Conservation (phyloP, 2,888 invertebrate species). For the Metacarcinus magister region DNA sequence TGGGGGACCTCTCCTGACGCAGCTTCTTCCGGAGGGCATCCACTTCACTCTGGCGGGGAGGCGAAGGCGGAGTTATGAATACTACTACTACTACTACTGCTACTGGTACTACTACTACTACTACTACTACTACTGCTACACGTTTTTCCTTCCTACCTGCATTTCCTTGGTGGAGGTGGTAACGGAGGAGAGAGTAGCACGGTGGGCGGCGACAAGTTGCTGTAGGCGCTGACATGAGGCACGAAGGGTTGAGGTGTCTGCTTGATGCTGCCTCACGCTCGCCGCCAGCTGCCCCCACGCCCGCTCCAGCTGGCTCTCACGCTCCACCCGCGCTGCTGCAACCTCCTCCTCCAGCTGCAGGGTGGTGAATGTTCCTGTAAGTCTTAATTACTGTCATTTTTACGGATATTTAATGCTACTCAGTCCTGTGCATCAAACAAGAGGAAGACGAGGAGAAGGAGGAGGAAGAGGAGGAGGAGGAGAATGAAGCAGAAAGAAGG, state of each 20-base stretch:
- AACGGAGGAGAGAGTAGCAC: slow-evolving; percentile 56
- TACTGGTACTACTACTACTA: not conserved
- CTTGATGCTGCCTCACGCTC: slow-evolving; percentile 64
- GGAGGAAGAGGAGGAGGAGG: not conserved
- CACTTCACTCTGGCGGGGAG: slow-evolving; percentile 61
- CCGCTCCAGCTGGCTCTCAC: slow-evolving; percentile 71
- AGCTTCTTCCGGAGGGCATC: slow-evolving; percentile 61
- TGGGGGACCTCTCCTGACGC: slow-evolving; percentile 7
- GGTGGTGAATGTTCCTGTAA: not conserved
- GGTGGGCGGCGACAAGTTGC: slow-evolving; percentile 59
- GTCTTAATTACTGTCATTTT: not conserved
- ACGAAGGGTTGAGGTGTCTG: slow-evolving; percentile 59
- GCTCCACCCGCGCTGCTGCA: slow-evolving; percentile 69
- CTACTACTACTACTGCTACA: not conserved
- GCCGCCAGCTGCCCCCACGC: slow-evolving; percentile 71
- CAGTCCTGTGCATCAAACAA: not conserved
- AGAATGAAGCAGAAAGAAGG: not conserved
- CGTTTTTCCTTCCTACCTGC: slow-evolving; percentile 64
- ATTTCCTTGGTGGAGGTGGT: slow-evolving; percentile 66
- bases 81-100: not conserved
- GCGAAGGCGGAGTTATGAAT: not conserved
- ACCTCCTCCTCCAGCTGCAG: slow-evolving; percentile 77
- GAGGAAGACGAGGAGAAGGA: not conserved
- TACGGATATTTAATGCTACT: not conserved
- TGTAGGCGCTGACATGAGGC: slow-evolving; percentile 57